Evolutionary conservation across 2,797 vertebrate species (phyloP).

Genomic region (Tarsius wallacei): DNA sequence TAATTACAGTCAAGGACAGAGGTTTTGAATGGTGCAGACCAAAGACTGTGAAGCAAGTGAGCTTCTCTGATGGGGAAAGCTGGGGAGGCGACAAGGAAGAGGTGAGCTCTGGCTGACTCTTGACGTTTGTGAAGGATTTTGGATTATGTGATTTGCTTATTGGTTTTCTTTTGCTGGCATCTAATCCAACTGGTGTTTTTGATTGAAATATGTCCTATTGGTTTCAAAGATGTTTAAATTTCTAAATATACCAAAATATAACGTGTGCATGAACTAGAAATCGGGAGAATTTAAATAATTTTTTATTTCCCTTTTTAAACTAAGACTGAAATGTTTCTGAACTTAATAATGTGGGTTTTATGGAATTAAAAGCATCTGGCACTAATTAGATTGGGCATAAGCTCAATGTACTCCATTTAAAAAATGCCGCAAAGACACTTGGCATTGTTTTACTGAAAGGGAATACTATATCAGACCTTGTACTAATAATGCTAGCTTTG

Average conservation of each 20-base stretch:
- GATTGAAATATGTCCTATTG: constrained; percentile 25
- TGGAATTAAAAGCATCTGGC: constrained; percentile 55
- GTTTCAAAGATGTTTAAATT: constrained; percentile 40
- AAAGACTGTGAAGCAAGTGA: neutral
- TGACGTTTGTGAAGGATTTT: neutral
- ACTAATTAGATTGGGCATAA: neutral
- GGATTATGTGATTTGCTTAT: neutral
- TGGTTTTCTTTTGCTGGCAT: neutral
- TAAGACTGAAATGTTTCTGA: constrained; percentile 49
- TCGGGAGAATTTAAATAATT: constrained; percentile 11
- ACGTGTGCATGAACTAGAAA: constrained; percentile 37
- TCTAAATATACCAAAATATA: constrained; percentile 42
- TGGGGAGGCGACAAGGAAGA: neutral
- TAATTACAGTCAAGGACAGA: neutral
- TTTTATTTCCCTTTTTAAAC: constrained; percentile 61
- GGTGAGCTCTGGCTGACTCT: neutral
- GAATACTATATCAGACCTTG: constrained; percentile 11
- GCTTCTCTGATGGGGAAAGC: neutral
- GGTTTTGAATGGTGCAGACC: neutral
- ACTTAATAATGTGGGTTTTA: constrained; percentile 57
- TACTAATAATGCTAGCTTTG: constrained; percentile 42
- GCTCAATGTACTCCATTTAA: constrained; percentile 18
- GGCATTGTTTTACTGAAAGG: constrained; percentile 42
- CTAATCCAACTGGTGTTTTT: constrained; percentile 21
- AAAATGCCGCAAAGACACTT: constrained; percentile 40